phyloP scores from a whole-genome alignment of 1,140 invertebrate genomes.

The Lordiphosa mommai region DNA sequence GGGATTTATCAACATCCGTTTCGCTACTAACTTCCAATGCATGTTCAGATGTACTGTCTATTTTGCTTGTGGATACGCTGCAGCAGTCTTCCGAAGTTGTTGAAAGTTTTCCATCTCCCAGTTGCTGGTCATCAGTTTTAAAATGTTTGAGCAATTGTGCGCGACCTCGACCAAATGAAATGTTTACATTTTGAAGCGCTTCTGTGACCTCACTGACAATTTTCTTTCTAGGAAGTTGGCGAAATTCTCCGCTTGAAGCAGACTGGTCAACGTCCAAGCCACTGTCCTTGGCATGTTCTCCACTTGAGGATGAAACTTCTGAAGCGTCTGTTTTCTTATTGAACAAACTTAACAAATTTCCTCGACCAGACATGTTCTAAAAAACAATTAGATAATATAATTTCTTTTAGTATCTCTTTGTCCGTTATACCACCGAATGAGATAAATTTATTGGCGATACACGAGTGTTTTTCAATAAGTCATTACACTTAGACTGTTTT shows the following conservation, averaged over 20 bases:
- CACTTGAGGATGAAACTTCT: constrained; percentile 3
- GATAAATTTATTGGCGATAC: neutral
- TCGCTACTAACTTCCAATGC: too few relatives aligned
- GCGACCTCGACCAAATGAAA: constrained; percentile 21
- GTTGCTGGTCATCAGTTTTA: neutral
- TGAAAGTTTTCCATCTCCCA: neutral
- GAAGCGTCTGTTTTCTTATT: constrained; percentile 11
- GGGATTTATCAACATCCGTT: too few relatives aligned
- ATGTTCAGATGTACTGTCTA: too few relatives aligned
- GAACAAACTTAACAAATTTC: constrained; percentile 22
- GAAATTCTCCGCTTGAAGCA: constrained; percentile 13
- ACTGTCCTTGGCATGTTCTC: constrained; percentile 17
- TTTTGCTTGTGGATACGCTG: too few relatives aligned
- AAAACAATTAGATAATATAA: neutral
- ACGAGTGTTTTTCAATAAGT: neutral
- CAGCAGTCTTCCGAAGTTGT: too few relatives aligned
- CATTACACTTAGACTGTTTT: too few relatives aligned
- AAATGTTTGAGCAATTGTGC: constrained; percentile 14
- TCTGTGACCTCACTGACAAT: constrained; percentile 7
- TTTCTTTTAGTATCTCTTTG: too few relatives aligned
- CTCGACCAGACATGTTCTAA: constrained; percentile 29
- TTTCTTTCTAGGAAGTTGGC: neutral
- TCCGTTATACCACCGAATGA: too few relatives aligned
- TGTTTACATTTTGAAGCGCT: constrained; percentile 7
- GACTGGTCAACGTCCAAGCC: constrained; percentile 14